phyloP scores from a whole-genome alignment of 2,797 vertebrate species.

The Channallabes apus region DNA sequence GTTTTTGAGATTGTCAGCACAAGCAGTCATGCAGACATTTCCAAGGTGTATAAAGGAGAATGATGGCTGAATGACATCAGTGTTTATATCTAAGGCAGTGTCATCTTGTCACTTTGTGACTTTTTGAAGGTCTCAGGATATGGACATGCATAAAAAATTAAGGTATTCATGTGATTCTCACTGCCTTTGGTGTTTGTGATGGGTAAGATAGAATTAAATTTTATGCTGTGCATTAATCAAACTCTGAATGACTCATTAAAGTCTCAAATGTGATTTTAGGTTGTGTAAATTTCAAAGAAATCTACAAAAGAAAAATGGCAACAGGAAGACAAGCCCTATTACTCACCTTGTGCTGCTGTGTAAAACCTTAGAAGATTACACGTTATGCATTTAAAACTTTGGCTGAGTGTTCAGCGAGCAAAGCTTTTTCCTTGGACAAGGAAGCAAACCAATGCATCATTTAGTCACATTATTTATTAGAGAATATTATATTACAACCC shows the following conservation, averaged over 20 bases:
- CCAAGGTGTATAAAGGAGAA: not conserved
- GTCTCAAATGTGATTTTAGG: not conserved
- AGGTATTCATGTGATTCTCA: not conserved
- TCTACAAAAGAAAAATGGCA: not conserved
- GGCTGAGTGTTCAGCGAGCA: conserved; percentile 13
- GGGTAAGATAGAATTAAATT: not conserved
- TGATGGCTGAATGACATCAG: conserved; percentile 2
- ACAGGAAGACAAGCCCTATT: conserved; percentile 9
- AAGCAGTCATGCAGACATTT: not conserved
- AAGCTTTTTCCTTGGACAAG: conserved; percentile 20
- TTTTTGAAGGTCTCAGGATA: not conserved
- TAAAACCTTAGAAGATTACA: not conserved
- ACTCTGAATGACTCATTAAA: conserved; percentile 11
- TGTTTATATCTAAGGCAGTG: not conserved
- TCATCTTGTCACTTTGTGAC: not conserved
- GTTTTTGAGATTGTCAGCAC: not conserved
- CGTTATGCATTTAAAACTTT: conserved; percentile 23
- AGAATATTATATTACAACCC: not conserved
- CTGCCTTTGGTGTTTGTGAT: not conserved
- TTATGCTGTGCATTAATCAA: conserved; percentile 10
- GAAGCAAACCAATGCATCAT: conserved; percentile 11
- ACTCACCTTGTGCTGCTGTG: conserved; percentile 1
- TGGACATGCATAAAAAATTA: not conserved
- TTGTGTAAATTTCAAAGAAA: not conserved
- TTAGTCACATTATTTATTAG: conserved; percentile 28